Evolutionary conservation across 2,888 invertebrate genomes (phyloP).

Genomic region (Hofmannophila pseudospretella): DNA sequence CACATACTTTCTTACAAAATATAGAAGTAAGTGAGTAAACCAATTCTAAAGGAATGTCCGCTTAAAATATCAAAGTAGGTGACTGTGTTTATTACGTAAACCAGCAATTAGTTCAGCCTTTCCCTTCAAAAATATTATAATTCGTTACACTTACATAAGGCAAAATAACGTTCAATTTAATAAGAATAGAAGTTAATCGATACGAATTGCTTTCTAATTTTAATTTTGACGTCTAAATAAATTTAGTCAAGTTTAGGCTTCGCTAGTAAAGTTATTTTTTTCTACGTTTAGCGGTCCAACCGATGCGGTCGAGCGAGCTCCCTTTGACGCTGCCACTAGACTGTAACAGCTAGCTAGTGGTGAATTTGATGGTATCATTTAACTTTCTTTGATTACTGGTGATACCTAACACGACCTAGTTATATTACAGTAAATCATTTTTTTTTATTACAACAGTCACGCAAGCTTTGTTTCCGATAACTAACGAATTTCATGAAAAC

Average conservation of each 20-base stretch:
- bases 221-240: conserved; percentile 10
- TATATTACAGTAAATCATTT: neutral
- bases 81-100: conserved; percentile 28
- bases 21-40: too few species aligned
- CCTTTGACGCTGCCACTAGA: conserved; percentile 32
- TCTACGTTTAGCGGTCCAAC: neutral
- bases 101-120: conserved; percentile 39
- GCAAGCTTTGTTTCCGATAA: conserved; percentile 1
- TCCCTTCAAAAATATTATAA: conserved; percentile 8
- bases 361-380: conserved; percentile 37
- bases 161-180: conserved; percentile 5
- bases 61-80: too few species aligned
- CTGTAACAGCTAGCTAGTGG: conserved; percentile 33
- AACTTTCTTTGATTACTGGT: conserved; percentile 4
- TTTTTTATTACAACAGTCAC: conserved; percentile 1
- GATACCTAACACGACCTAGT: conserved; percentile 1
- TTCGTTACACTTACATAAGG: conserved; percentile 13
- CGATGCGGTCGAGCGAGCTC: conserved; percentile 29
- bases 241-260: neutral
- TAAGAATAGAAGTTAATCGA: conserved; percentile 5
- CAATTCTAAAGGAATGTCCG: too few species aligned
- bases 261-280: conserved; percentile 9
- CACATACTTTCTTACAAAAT: too few species aligned
- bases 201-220: conserved; percentile 15
- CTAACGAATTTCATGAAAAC: conserved; percentile 1